phyloP scores from a whole-genome alignment of 2,888 invertebrate species.

The Tipula vernalis region DNA sequence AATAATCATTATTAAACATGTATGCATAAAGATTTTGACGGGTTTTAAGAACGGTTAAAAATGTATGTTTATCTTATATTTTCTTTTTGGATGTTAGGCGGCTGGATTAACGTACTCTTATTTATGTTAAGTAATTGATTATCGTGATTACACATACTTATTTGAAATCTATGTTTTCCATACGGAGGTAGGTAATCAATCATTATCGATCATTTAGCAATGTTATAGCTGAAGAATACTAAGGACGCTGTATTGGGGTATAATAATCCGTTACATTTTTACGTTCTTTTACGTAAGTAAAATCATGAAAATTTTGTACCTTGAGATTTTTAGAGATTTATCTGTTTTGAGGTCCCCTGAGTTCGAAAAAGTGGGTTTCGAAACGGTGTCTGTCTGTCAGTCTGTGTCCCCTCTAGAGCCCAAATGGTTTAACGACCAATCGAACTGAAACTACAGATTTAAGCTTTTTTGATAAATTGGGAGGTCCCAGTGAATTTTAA shows the following conservation, averaged over 20 bases:
- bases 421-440: no score
- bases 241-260: neutral
- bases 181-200: neutral
- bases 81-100: neutral
- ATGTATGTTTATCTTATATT: neutral
- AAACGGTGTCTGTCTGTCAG: no score
- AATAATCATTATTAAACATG: neutral
- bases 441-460: no score
- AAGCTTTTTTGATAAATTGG: no score
- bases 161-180: neutral
- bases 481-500: no score
- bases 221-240: neutral
- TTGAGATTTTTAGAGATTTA: no score
- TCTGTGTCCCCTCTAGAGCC: no score
- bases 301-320: no score
- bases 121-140: neutral
- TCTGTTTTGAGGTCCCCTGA: no score
- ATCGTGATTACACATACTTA: neutral
- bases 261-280: no score
- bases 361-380: no score
- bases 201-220: neutral
- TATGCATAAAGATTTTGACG: neutral
- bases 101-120: neutral
- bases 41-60: neutral
- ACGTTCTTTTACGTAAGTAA: no score